Percentiles rank a stretch among this genome's conserved stretches.
phyloP scores from a whole-genome alignment of 2,113 vertebrate genomes.

The Dicaeum eximium region DNA sequence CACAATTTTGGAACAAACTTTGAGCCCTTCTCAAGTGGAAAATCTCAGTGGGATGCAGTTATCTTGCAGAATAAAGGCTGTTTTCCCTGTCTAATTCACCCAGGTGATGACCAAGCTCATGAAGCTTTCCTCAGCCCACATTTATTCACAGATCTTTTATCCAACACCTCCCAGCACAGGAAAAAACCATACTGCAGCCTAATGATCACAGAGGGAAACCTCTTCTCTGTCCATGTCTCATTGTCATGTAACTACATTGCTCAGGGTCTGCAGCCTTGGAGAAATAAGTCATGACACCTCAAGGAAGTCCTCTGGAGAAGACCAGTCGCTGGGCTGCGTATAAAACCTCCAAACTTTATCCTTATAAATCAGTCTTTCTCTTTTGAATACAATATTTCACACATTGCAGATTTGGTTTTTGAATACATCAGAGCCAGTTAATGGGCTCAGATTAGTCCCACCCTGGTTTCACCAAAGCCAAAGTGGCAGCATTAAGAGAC shows the following conservation, averaged over 20 bases:
- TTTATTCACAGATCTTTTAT: neutral
- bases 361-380: neutral
- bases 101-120: neutral
- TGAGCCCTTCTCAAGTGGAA: neutral
- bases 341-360: neutral
- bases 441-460: neutral
- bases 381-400: neutral
- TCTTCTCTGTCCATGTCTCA: neutral
- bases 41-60: neutral
- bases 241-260: fast-evolving
- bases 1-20: neutral
- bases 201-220: neutral
- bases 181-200: fast-evolving
- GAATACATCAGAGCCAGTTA: neutral
- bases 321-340: neutral
- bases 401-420: neutral
- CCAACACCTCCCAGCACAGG: neutral
- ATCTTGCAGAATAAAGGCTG: neutral
- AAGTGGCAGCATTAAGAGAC: neutral
- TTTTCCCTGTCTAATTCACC: neutral
- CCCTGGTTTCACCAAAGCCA: neutral
- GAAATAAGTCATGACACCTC: neutral
- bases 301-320: neutral
- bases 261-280: neutral
- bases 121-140: neutral